Evolutionary conservation across 2,888 invertebrate genomes (phyloP), one percentile per base, ranked within the genome.

Genomic region (Autographa pulchrina): DNA sequence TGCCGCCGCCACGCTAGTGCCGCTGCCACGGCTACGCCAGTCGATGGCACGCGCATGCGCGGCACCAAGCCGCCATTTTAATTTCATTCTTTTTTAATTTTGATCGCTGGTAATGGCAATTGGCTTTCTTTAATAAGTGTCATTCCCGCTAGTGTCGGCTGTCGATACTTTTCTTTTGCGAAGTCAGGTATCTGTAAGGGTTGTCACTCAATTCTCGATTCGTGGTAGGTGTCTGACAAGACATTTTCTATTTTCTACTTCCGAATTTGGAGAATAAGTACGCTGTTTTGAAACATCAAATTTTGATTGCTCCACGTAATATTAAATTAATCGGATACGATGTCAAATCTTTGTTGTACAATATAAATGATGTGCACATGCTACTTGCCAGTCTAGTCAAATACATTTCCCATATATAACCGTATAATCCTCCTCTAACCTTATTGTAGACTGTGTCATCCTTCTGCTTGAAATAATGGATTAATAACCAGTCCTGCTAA

Each of bases 11-110:
- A 41, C 32, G 43, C 14, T 5, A 41, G 54, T 31, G 66, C 74
- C 65, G 74, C 71, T 75, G 60, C 74, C 68, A 35, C 66, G 41
- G 62, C 68, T 66, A 67, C 59, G 69, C 82, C 68, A 85, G 87
- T 89, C 89, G 86, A 89, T 89, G 85, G 74, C 65, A 69, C 86
- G 80, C 92, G 91, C 92, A 89, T 89, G 91, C 92, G 81, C 43
- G 70, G 70, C 62, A 63, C 62, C 60, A n/a, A 69, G 63, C 74
- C 78, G 78, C 83, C 85, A 85, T 85, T 82, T 85, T 85, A 67
- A 74, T 77, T 84, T 72, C 62, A 68, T 69, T 72, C 48, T 65
- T 74, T 75, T 84, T 85, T 74, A 72, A 74, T 78, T 82, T 82
- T 79, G 58, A 82, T 77, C 74, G 72, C 75, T 64, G 59, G 66